Conservation (phyloP, 2,113 vertebrate species). For the Clinocottus analis region DNA sequence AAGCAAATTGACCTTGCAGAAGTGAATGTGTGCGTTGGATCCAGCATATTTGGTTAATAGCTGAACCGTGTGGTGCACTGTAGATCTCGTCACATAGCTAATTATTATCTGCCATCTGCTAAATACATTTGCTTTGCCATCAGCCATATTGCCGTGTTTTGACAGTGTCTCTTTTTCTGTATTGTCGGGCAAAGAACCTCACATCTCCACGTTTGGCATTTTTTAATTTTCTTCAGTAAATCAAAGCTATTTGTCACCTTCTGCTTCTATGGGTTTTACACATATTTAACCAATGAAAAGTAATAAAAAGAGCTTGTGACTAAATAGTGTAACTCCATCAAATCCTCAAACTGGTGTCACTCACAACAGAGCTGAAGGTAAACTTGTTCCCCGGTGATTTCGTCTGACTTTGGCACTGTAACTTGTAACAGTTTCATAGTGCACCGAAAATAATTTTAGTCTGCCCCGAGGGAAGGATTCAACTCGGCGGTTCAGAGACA, state of each 20-base stretch:
- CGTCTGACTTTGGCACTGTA: background rate
- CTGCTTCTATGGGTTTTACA: background rate
- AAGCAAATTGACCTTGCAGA: constrained; percentile 66
- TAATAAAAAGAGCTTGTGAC: background rate
- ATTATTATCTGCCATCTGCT: constrained; percentile 76
- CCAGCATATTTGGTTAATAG: constrained; percentile 67
- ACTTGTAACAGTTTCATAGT: background rate
- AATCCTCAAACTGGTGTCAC: background rate
- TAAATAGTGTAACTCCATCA: background rate
- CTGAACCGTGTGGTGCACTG: constrained; percentile 55
- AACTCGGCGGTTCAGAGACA: background rate
- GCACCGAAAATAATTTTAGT: background rate
- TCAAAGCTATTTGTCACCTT: background rate
- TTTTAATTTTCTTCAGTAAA: background rate
- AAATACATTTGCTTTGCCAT: constrained; percentile 30
- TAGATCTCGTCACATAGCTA: constrained; percentile 59
- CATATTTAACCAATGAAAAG: background rate
- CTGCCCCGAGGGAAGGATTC: background rate
- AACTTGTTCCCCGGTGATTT: too few species aligned
- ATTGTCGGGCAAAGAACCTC: background rate
- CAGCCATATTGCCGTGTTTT: constrained; percentile 41
- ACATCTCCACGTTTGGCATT: background rate
- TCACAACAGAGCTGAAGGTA: too few species aligned
- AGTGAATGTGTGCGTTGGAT: constrained; percentile 49
- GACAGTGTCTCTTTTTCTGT: background rate